A percentile compares a stretch with the other conserved stretches of the same genome.
Conservation (phyloP, 2,113 vertebrate genomes). For the Pygathrix nemaeus region DNA sequence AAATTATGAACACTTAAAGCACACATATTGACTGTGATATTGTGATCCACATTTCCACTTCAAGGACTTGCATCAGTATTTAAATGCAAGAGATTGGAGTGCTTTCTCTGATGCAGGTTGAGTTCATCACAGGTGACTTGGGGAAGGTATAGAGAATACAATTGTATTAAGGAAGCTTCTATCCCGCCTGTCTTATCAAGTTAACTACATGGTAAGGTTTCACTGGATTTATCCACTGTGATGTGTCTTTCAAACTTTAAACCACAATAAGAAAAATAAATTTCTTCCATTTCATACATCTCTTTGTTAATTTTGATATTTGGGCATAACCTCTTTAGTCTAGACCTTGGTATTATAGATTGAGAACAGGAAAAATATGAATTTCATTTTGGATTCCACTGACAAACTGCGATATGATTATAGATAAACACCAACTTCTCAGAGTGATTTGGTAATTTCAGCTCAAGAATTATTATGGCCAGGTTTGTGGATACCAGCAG, state of each 20-base stretch:
- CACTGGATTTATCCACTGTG: background rate
- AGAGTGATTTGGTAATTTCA: background rate
- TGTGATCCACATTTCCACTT: background rate
- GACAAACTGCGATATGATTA: background rate
- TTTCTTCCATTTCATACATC: background rate
- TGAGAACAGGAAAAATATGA: background rate
- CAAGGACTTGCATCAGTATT: background rate
- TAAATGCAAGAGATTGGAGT: background rate
- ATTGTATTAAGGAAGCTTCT: background rate
- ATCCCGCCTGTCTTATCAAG: background rate
- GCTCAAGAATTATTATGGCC: background rate
- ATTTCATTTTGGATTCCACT: background rate
- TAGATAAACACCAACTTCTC: background rate
- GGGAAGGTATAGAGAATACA: background rate
- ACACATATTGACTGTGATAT: background rate
- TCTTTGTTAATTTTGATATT: background rate
- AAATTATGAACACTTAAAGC: background rate
- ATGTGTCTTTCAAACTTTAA: background rate
- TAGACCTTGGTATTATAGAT: background rate
- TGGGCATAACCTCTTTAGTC: background rate
- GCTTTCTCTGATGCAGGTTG: background rate
- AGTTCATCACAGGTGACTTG: background rate
- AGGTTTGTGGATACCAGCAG: background rate
- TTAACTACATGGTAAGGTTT: background rate
- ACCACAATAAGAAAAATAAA: background rate